These are phyloP conservation scores for Atherinosoma microstoma DNA, from an alignment of 2,797 vertebrate genomes.

Conservation along the genomic window DNA sequence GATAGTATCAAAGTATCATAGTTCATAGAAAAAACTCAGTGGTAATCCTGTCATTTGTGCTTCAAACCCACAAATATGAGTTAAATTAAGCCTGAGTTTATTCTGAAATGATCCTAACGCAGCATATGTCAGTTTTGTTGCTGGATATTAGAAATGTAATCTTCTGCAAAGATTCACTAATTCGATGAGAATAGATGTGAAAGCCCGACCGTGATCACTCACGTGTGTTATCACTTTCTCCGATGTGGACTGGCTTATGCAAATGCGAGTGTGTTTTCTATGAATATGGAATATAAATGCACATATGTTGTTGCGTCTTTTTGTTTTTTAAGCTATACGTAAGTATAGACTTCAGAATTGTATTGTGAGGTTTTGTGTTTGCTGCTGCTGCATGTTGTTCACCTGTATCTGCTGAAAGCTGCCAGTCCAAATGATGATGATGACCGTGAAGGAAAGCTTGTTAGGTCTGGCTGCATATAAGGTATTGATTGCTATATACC, in stretches of 20 bases:
- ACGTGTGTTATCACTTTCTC: slow-evolving; percentile 33
- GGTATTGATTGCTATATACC: slow-evolving; percentile 58
- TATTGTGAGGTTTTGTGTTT: neutral
- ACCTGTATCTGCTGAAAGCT: slow-evolving; percentile 36
- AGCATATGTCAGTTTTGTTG: slow-evolving; percentile 46
- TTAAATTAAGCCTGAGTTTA: slow-evolving; percentile 64
- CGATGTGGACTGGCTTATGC: neutral
- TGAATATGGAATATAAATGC: neutral
- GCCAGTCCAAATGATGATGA: slow-evolving; percentile 32
- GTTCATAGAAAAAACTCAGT: slow-evolving; percentile 33
- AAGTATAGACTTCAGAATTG: neutral
- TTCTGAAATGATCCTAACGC: slow-evolving; percentile 60
- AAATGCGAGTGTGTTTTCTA: neutral
- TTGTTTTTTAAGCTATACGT: neutral
- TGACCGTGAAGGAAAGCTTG: slow-evolving; percentile 36
- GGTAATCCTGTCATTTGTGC: slow-evolving; percentile 65
- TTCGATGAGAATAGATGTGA: slow-evolving; percentile 57
- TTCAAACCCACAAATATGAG: slow-evolving; percentile 56
- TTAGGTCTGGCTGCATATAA: slow-evolving; percentile 42
- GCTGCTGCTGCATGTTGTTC: slow-evolving; percentile 7
- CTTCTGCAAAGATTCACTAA: slow-evolving; percentile 52
- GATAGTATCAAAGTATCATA: neutral
- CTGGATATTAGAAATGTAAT: slow-evolving; percentile 57
- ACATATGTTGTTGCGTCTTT: neutral
- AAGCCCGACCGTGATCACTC: slow-evolving; percentile 46